Conservation (phyloP, 2,888 invertebrate genomes). For the Epinotia ramella region DNA sequence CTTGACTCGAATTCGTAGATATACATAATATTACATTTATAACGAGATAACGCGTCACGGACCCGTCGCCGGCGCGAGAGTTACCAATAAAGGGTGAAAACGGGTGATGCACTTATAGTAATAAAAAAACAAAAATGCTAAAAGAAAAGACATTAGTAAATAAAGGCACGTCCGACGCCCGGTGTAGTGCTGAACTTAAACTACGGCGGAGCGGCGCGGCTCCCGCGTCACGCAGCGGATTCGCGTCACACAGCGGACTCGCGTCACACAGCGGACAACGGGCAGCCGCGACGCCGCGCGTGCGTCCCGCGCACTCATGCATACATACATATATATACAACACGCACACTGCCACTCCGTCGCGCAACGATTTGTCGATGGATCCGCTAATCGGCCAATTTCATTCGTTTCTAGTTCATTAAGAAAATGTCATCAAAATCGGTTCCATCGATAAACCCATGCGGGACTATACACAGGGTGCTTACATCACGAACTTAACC, state of each 20-base stretch:
- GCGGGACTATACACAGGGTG: constrained; percentile 66
- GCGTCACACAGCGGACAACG: not conserved
- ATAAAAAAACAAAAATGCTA: constrained; percentile 66
- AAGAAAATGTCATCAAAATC: constrained; percentile 30
- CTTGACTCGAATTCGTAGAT: constrained; percentile 48
- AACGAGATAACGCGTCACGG: constrained; percentile 37
- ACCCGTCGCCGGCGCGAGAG: constrained; percentile 55
- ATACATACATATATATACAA: constrained; percentile 59
- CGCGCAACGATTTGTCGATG: constrained; percentile 30
- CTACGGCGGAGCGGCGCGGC: constrained; percentile 56
- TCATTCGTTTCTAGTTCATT: constrained; percentile 16
- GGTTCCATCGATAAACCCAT: constrained; percentile 44
- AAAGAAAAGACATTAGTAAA: constrained; percentile 67
- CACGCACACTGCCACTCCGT: constrained; percentile 50
- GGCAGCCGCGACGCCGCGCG: constrained; percentile 28
- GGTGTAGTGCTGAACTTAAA: constrained; percentile 65
- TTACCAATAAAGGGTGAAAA: constrained; percentile 73
- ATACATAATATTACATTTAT: constrained; percentile 45
- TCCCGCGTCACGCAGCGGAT: not conserved
- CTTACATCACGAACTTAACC: constrained; percentile 74
- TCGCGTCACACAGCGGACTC: not conserved
- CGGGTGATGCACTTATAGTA: constrained; percentile 58
- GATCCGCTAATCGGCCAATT: constrained; percentile 13
- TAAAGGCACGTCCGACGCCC: constrained; percentile 75
- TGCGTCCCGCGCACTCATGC: constrained; percentile 60